Evolutionary conservation across 2,888 invertebrate genomes (phyloP), one percentile per base, ranked within the genome.

Genomic region (Drosophila yooni): DNA sequence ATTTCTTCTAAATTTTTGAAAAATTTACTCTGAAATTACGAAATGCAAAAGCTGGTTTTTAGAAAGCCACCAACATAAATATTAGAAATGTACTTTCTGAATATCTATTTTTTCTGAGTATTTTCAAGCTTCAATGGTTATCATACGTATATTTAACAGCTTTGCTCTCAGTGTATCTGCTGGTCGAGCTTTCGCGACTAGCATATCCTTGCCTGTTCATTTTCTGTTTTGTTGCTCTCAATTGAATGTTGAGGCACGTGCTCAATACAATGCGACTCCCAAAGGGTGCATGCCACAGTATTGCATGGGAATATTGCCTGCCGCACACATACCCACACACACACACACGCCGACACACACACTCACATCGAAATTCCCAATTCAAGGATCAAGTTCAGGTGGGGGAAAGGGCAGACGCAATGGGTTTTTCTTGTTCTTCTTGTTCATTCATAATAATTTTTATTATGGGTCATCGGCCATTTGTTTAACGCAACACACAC

Each of bases 401-500:
- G 27, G 36, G 31, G 43, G 71, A 15, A 6, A n/a, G 15, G 59
- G 34, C 57, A 38, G 59, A 43, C 27, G 33, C 85, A 89, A 89
- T 89, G 90, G 85, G 90, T 72, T 89, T 89, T 88, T 74, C 85
- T 85, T 85, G 82, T 85, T 82, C 81, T 85, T 82, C 81, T 86
- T 80, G 76, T 82, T 74, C 90, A 90, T 88, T 88, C 90, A 90
- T 88, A 88, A 90, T 88, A 88, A 90, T 90, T 88, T 88, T 88
- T 88, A 88, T 88, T 88, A 90, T 86, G 87, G 87, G 90, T 89
- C 87, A 88, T 90, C 85, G 88, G 88, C 90, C 87, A 88, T 90
- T 88, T 88, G 89, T 90, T 88, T 83, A 82, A 88, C 76, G 80
- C 79, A 66, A 76, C 78, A 51, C 71, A 66, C 71, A 51, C 71